These are phyloP conservation scores for Caenorhabditis zanzibari DNA, from an alignment of 2,888 invertebrate species.

Conservation along the genomic window DNA sequence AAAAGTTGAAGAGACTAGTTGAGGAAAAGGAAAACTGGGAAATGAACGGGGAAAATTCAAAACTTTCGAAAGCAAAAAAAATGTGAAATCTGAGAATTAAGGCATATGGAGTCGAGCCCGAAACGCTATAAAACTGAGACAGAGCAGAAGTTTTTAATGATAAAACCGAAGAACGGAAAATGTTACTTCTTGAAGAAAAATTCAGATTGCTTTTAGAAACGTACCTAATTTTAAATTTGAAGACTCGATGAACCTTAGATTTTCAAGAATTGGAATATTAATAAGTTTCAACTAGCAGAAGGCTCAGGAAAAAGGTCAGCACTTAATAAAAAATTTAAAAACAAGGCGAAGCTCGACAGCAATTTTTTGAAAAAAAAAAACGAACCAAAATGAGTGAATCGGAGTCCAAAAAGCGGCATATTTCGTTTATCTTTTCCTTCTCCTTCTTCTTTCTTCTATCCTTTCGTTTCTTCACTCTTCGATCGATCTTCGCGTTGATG, in stretches of 20 bases:
- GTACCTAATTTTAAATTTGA: too few relatives aligned
- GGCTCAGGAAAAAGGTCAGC: too few relatives aligned
- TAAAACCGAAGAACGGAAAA: background rate
- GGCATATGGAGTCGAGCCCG: constrained; percentile 10
- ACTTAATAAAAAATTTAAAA: too few relatives aligned
- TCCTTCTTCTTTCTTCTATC: constrained; percentile 7
- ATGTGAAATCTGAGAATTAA: constrained; percentile 17
- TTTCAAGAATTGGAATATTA: too few relatives aligned
- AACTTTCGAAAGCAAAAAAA: constrained; percentile 4
- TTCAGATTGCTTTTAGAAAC: too few relatives aligned
- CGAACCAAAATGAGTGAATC: constrained; percentile 68
- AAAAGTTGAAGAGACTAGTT: background rate
- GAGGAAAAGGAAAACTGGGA: background rate
- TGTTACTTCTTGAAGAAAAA: too few relatives aligned
- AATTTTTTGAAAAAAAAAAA: too few relatives aligned
- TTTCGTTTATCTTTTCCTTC: constrained; percentile 3
- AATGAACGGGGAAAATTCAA: background rate
- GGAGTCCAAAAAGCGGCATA: constrained; percentile 67
- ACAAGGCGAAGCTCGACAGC: too few relatives aligned
- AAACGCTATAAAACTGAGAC: constrained; percentile 8
- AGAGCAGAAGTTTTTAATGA: background rate
- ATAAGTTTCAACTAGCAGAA: too few relatives aligned
- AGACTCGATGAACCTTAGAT: too few relatives aligned
- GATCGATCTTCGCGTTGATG: constrained; percentile 19
- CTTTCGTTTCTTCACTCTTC: constrained; percentile 25